Conservation (phyloP, 2,888 invertebrate genomes). For the Plebejus melissa region DNA sequence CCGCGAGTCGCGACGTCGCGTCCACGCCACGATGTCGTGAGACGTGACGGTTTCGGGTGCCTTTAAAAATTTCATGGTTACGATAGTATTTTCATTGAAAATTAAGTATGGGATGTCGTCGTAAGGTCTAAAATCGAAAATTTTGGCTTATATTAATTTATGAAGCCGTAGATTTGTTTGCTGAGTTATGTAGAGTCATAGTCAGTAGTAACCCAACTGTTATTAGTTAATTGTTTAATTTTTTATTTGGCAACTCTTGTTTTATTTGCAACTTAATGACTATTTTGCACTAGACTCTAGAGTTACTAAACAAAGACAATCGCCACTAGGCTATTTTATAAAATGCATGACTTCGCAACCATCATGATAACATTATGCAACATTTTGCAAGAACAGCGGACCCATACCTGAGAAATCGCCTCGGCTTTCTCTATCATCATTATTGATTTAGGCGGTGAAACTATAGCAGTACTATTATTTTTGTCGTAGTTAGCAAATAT, state of each 20-base stretch:
- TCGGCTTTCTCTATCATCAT: background rate
- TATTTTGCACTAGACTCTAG: too few relatives aligned
- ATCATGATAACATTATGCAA: background rate
- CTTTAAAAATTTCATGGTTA: background rate
- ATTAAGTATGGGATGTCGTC: background rate
- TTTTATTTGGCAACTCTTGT: too few relatives aligned
- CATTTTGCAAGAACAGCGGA: background rate
- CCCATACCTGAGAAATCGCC: background rate
- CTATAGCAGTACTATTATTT: slow-evolving; percentile 33
- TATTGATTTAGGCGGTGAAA: background rate
- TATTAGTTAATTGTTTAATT: too few relatives aligned
- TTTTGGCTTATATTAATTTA: background rate
- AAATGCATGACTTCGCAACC: slow-evolving; percentile 1
- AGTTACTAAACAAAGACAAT: too few relatives aligned
- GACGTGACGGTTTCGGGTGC: background rate
- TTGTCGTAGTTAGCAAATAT: slow-evolving; percentile 36
- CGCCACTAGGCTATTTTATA: background rate
- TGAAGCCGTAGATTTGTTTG: background rate
- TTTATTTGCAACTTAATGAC: too few relatives aligned
- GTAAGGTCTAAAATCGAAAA: background rate
- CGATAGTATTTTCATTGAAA: background rate
- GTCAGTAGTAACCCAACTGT: too few relatives aligned
- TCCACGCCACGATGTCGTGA: background rate
- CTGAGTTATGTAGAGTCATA: too few relatives aligned
- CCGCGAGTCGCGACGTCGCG: background rate